A percentile compares a stretch with the other conserved stretches of the same genome.
phyloP scores from a whole-genome alignment of 2,113 vertebrate species.

The Zosterops japonicus region DNA sequence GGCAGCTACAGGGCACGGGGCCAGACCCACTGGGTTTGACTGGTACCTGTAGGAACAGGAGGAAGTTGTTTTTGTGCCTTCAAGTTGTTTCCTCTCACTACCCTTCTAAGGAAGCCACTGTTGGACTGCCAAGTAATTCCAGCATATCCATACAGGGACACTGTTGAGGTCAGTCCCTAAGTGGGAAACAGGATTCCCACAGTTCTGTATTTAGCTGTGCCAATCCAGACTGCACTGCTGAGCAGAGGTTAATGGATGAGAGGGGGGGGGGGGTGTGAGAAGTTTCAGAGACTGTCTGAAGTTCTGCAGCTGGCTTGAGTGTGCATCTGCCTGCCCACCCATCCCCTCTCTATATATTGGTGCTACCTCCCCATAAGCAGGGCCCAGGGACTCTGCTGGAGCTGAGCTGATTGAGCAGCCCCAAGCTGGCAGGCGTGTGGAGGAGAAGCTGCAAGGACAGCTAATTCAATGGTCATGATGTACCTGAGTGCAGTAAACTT shows the following conservation, averaged over 20 bases:
- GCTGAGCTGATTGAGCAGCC: background rate
- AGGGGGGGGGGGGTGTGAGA: background rate
- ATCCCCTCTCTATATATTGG: background rate
- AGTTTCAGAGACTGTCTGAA: background rate
- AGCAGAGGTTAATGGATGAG: background rate
- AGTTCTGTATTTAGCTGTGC: slow-evolving; percentile 47
- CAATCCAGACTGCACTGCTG: background rate
- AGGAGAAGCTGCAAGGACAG: background rate
- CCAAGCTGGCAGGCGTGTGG: background rate
- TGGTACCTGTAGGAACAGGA: background rate
- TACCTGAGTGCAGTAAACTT: background rate
- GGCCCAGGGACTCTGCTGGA: background rate
- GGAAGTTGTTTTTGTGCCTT: background rate
- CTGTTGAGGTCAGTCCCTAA: background rate
- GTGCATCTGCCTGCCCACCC: background rate
- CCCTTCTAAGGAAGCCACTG: slow-evolving; percentile 6
- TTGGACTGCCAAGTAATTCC: slow-evolving; percentile 16
- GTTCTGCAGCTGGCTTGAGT: background rate
- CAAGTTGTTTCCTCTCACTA: background rate
- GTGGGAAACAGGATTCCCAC: slow-evolving; percentile 30
- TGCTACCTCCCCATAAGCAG: background rate
- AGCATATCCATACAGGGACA: background rate
- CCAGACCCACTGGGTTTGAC: background rate
- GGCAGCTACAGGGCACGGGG: background rate
- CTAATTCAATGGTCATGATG: accelerated